phyloP scores from a whole-genome alignment of 2,797 vertebrate species.

The Mus minutoides region DNA sequence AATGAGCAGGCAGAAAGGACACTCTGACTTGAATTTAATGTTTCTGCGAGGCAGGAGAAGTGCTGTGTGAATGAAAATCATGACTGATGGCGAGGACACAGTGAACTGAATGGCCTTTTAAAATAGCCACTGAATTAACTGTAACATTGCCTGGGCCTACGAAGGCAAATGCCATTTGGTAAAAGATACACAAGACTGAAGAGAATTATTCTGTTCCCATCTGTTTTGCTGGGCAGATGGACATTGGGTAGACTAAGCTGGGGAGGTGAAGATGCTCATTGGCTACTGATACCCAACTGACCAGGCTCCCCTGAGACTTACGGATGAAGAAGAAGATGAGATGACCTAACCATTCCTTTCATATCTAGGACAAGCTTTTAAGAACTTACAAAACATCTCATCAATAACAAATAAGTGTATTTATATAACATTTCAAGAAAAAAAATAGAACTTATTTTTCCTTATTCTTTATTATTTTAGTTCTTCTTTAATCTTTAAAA shows the following conservation, averaged over 20 bases:
- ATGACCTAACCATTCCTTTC: background rate
- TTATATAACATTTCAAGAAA: background rate
- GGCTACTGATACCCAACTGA: background rate
- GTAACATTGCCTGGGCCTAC: background rate
- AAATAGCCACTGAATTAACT: conserved; percentile 55
- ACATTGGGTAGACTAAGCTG: background rate
- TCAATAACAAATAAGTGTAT: background rate
- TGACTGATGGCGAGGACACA: conserved; percentile 1
- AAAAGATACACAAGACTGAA: background rate
- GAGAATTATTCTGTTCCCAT: background rate
- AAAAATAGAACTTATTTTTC: background rate
- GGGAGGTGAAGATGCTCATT: background rate
- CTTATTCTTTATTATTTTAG: conserved; percentile 28
- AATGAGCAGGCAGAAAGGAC: conserved; percentile 37
- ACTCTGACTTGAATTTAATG: background rate
- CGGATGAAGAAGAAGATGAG: background rate
- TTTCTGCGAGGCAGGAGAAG: conserved; percentile 54
- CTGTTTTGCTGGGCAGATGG: background rate
- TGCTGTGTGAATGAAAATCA: conserved; percentile 50
- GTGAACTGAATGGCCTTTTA: conserved; percentile 59
- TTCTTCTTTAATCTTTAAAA: conserved; percentile 26
- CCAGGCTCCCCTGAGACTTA: background rate
- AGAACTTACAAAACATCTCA: conserved; percentile 12
- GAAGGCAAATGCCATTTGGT: conserved; percentile 33
- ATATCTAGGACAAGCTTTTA: conserved; percentile 2